Percentiles rank a stretch among this genome's conserved stretches.
Conservation (phyloP, 2,113 vertebrate species). For the Cyanoramphus novaezelandiae region DNA sequence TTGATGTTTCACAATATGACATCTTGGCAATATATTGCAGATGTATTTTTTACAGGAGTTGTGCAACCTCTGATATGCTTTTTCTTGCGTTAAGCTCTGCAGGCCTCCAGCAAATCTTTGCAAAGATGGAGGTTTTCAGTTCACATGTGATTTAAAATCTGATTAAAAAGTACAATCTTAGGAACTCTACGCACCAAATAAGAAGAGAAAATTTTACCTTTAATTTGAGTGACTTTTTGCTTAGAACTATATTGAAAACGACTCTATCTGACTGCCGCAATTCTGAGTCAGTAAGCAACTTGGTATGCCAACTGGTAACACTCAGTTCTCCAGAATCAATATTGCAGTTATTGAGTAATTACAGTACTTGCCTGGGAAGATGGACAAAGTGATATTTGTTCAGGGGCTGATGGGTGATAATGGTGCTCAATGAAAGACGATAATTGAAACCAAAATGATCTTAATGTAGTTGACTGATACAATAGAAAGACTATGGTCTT, state of each 20-base stretch:
- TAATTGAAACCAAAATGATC: conserved; percentile 59
- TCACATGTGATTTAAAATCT: conserved; percentile 16
- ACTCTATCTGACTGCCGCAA: background rate
- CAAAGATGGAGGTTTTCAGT: background rate
- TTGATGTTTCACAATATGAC: conserved; percentile 36
- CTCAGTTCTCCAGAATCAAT: conserved; percentile 45
- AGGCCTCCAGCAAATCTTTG: conserved; percentile 16
- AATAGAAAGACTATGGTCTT: conserved; percentile 33
- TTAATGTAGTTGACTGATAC: conserved; percentile 24
- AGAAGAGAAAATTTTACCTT: background rate
- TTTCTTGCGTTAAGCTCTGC: background rate
- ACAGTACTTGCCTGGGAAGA: conserved; percentile 34
- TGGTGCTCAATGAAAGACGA: conserved; percentile 5
- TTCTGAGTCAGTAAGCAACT: conserved; percentile 21
- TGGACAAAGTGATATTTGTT: conserved; percentile 41
- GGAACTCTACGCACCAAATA: background rate
- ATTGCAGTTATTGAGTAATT: conserved; percentile 57
- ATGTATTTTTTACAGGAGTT: background rate
- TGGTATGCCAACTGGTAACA: conserved; percentile 19
- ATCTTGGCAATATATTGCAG: background rate
- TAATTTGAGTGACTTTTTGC: conserved; percentile 12
- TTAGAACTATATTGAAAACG: conserved; percentile 17
- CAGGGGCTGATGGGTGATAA: conserved; percentile 43
- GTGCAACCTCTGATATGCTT: background rate
- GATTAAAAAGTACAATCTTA: conserved; percentile 14